Evolutionary conservation across 2,113 vertebrate species (phyloP).

Genomic region (Corvus moneduloides): DNA sequence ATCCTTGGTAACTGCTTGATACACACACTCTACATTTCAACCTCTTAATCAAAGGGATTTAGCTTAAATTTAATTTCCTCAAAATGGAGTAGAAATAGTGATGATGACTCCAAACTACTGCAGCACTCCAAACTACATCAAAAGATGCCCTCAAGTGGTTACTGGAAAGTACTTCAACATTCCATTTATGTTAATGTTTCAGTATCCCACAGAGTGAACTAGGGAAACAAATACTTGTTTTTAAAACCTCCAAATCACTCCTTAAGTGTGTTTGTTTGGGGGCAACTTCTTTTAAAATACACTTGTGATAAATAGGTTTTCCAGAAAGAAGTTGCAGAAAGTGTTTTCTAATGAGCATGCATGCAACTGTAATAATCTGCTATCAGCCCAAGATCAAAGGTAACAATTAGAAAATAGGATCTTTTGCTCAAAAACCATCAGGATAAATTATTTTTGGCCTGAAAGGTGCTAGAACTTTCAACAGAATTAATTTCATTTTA

Average conservation of each 20-base stretch:
- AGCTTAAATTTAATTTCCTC: background rate
- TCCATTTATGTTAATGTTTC: background rate
- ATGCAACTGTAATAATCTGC: background rate
- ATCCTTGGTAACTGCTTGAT: background rate
- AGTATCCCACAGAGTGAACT: background rate
- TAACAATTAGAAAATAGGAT: background rate
- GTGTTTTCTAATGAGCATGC: background rate
- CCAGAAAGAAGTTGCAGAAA: background rate
- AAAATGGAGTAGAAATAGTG: background rate
- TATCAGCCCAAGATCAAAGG: background rate
- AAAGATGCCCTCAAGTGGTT: constrained; percentile 52
- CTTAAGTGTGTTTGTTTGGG: background rate
- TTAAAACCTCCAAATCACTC: background rate
- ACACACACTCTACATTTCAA: background rate
- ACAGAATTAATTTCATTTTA: background rate
- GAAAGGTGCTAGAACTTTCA: background rate
- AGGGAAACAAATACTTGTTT: background rate
- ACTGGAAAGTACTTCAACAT: background rate
- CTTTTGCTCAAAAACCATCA: background rate
- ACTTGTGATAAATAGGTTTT: background rate
- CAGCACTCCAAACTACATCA: background rate
- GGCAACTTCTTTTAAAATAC: background rate
- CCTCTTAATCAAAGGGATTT: background rate
- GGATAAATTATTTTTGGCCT: background rate
- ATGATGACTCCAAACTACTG: background rate